These are phyloP conservation scores for Trichonephila clavipes DNA, from an alignment of 1,140 invertebrate species.

Conservation along the genomic window DNA sequence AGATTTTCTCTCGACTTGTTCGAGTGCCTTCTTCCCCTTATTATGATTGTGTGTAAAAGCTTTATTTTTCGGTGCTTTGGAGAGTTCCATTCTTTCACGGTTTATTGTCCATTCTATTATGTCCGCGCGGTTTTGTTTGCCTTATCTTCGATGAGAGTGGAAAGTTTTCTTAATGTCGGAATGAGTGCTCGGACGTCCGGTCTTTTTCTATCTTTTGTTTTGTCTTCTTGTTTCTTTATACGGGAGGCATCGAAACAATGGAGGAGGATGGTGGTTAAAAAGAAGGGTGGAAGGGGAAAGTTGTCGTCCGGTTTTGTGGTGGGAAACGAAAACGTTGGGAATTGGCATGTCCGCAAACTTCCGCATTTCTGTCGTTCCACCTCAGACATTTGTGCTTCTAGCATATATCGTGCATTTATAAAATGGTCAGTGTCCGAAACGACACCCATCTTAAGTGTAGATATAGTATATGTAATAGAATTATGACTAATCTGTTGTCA, in stretches of 20 bases:
- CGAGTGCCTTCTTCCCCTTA: conserved; percentile 4
- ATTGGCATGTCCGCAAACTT: background rate
- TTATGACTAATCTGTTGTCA: no score
- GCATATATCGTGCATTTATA: background rate
- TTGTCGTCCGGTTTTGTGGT: background rate
- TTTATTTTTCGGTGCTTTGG: conserved; percentile 13
- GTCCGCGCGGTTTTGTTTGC: conserved; percentile 34
- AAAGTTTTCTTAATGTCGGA: conserved; percentile 30
- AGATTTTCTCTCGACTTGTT: conserved; percentile 35
- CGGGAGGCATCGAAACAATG: conserved; percentile 7
- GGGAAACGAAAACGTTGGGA: conserved; percentile 12
- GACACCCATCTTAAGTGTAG: no score
- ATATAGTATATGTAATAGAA: no score
- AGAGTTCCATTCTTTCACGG: background rate
- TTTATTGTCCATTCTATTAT: conserved; percentile 49
- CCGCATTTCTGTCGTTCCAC: background rate
- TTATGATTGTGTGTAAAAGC: conserved; percentile 37
- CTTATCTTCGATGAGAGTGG: conserved; percentile 11
- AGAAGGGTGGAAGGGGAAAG: background rate
- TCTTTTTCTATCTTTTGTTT: conserved; percentile 37
- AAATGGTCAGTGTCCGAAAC: no score
- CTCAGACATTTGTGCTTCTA: background rate
- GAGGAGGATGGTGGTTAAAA: background rate
- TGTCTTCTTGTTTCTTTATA: background rate
- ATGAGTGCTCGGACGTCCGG: conserved; percentile 18